A percentile compares a stretch with the other conserved stretches of the same genome.
These are phyloP conservation scores for Drosophila mulleri DNA, from an alignment of 2,888 invertebrate species.

Conservation along the genomic window DNA sequence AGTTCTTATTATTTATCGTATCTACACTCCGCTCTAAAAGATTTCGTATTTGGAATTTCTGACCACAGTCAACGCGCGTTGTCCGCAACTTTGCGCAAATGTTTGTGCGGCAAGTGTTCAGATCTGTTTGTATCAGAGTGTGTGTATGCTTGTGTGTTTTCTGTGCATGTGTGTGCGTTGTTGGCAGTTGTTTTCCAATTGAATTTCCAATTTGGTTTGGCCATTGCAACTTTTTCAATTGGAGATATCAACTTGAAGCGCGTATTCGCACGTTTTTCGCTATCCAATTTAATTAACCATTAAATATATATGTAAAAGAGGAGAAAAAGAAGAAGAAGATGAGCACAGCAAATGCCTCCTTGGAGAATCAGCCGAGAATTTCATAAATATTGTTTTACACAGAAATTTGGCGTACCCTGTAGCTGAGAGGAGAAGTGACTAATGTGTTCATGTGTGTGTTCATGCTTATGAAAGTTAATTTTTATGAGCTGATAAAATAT, in stretches of 20 bases:
- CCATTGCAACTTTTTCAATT: conserved; percentile 63
- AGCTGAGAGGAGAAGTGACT: neutral
- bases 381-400: conserved; percentile 52
- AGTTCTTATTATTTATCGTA: neutral
- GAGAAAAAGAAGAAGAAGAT: neutral
- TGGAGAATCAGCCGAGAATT: conserved; percentile 48
- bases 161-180: conserved; percentile 19
- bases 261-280: conserved; percentile 28
- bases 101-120: conserved; percentile 57
- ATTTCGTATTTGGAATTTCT: conserved; percentile 17
- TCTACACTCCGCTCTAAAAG: conserved; percentile 23
- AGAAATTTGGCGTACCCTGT: conserved; percentile 34
- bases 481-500: neutral
- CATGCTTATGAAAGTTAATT: neutral
- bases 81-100: conserved; percentile 62
- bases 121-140: neutral
- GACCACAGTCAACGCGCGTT: conserved; percentile 59
- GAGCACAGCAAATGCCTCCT: conserved; percentile 8
- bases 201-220: conserved; percentile 70
- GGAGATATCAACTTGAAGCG: conserved; percentile 44
- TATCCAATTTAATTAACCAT: conserved; percentile 76
- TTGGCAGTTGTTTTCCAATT: conserved; percentile 69
- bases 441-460: neutral
- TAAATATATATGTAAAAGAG: conserved; percentile 36
- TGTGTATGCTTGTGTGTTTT: neutral